A percentile compares a stretch with the other conserved stretches of the same genome.
phyloP scores from a whole-genome alignment of 2,113 vertebrate species.

The Aleadryas rufinucha region DNA sequence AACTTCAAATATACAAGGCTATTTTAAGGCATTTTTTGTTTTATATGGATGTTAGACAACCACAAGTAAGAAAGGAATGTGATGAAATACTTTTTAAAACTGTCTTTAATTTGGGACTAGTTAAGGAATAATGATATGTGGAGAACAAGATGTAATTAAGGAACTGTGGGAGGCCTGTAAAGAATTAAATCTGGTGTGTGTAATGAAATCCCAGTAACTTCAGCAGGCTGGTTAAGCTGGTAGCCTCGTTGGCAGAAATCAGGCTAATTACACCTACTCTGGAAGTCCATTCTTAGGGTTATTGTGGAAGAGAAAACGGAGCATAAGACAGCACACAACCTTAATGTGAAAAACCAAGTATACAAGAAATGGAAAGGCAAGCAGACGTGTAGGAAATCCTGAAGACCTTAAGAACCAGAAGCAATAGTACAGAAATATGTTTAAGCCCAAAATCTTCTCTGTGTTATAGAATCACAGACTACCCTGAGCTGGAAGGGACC shows the following conservation, averaged over 20 bases:
- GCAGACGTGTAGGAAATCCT: background rate
- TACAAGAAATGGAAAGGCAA: background rate
- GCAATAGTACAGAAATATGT: background rate
- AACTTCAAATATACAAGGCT: background rate
- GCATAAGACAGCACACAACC: background rate
- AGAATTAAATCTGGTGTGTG: background rate
- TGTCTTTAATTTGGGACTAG: background rate
- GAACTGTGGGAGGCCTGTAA: background rate
- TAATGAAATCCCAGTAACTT: background rate
- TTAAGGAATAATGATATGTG: background rate
- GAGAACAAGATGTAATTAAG: background rate
- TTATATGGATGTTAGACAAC: background rate
- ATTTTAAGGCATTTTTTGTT: background rate
- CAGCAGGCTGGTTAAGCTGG: accelerated
- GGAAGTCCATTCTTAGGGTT: background rate
- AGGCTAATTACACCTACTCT: background rate
- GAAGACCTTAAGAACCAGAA: background rate
- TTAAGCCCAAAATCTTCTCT: background rate
- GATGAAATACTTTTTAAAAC: background rate
- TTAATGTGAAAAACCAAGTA: background rate
- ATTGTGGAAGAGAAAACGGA: background rate
- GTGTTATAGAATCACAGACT: background rate
- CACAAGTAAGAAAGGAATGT: background rate
- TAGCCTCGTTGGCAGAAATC: background rate
- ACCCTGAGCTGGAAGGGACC: background rate